Conservation (phyloP, 2,113 vertebrate genomes). For the Indri indri region DNA sequence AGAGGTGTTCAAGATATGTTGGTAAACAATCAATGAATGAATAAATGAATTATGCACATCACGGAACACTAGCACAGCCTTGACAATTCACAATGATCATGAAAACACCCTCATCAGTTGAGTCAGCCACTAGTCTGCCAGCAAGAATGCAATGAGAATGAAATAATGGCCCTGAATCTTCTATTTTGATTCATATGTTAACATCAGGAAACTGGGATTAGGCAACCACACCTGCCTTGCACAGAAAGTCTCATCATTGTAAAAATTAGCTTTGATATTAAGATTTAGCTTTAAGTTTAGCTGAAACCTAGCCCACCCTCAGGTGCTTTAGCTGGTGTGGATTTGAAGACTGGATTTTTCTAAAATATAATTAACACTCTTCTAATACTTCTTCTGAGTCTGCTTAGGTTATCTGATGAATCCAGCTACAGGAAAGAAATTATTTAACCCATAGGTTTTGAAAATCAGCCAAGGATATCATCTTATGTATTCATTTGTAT, state of each 20-base stretch:
- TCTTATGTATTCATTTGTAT: constrained; percentile 34
- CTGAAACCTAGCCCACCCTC: neutral
- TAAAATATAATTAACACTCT: constrained; percentile 77
- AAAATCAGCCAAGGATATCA: constrained; percentile 56
- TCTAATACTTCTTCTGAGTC: constrained; percentile 79
- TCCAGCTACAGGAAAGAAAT: constrained; percentile 72
- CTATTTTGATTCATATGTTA: neutral
- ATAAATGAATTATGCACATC: neutral
- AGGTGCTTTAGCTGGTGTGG: constrained; percentile 53
- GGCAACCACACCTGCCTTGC: neutral
- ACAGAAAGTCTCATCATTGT: constrained; percentile 25
- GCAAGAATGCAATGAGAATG: neutral
- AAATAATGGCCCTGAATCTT: neutral
- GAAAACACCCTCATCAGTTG: neutral
- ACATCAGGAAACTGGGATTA: neutral
- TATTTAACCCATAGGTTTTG: constrained; percentile 77
- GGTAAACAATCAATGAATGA: neutral
- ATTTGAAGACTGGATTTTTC: constrained; percentile 69
- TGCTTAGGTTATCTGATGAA: constrained; percentile 65
- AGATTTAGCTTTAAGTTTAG: neutral
- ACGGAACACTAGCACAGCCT: neutral
- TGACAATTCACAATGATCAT: neutral
- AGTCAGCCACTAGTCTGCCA: neutral
- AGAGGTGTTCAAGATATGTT: neutral
- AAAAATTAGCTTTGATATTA: constrained; percentile 42